These are phyloP conservation scores for Rhipidura dahli DNA, from an alignment of 2,113 vertebrate genomes.

Conservation along the genomic window DNA sequence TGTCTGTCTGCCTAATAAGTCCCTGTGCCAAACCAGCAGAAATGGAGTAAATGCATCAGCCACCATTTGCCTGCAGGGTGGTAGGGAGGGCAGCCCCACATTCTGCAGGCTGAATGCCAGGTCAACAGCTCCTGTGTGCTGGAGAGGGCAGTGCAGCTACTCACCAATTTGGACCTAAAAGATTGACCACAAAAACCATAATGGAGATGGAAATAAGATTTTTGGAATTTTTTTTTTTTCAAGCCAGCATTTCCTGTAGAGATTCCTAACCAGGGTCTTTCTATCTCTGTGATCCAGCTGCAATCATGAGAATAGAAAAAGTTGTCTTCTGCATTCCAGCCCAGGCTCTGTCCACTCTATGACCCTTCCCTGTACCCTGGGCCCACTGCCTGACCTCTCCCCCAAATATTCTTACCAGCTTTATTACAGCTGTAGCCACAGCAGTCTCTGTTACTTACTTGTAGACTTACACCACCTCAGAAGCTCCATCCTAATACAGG, in stretches of 20 bases:
- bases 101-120: not conserved
- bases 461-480: not conserved
- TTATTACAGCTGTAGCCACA: not conserved
- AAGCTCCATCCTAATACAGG: not conserved
- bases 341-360: not conserved
- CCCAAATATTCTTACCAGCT: not conserved
- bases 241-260: not conserved
- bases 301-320: not conserved
- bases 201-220: not conserved
- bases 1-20: not conserved
- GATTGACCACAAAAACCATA: not conserved
- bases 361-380: not conserved
- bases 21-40: not conserved
- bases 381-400: not conserved
- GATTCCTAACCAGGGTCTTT: not conserved
- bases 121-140: not conserved
- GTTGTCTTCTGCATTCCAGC: not conserved
- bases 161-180: not conserved
- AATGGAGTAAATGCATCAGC: not conserved
- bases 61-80: rapidly evolving
- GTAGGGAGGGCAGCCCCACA: not conserved
- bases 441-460: not conserved
- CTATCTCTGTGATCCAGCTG: not conserved
- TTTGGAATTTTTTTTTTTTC: not conserved
- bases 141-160: not conserved